phyloP scores from a whole-genome alignment of 2,797 vertebrate genomes.

The Notolepis coatsorum region DNA sequence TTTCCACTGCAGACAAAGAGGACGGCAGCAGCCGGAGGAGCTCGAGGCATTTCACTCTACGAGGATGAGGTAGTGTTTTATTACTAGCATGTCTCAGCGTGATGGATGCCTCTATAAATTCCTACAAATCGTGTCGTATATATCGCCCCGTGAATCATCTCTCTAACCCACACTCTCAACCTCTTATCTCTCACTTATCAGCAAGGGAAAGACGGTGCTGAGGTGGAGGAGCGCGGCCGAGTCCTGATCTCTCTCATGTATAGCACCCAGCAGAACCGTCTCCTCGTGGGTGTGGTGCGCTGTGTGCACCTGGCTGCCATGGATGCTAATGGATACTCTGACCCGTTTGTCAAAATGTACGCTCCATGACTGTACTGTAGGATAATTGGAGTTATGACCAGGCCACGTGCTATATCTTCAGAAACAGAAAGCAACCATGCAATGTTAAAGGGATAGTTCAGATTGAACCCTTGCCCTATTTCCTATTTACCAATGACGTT shows the following conservation, averaged over 20 bases:
- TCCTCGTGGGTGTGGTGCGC: conserved; percentile 92
- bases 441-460: neutral
- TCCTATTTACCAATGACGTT: too few species aligned
- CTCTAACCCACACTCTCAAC: neutral
- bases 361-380: conserved; percentile 10
- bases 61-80: conserved; percentile 90
- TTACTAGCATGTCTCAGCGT: conserved; percentile 53
- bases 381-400: neutral
- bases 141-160: neutral
- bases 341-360: conserved; percentile 97
- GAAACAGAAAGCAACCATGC: neutral
- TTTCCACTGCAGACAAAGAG: conserved; percentile 87
- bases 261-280: conserved; percentile 90
- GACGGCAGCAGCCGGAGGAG: conserved; percentile 84
- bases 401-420: neutral
- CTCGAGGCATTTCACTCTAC: conserved; percentile 94
- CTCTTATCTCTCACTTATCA: conserved; percentile 18
- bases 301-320: conserved; percentile 96
- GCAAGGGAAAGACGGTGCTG: conserved; percentile 84
- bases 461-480: too few species aligned
- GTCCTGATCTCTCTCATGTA: conserved; percentile 97
- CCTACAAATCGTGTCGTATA: conserved; percentile 10
- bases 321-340: conserved; percentile 97
- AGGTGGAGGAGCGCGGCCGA: conserved; percentile 92
- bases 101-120: conserved; percentile 40